Evolutionary conservation across 2,797 vertebrate genomes (phyloP), one percentile per base, ranked within the genome.

Genomic region (Erethizon dorsatum): DNA sequence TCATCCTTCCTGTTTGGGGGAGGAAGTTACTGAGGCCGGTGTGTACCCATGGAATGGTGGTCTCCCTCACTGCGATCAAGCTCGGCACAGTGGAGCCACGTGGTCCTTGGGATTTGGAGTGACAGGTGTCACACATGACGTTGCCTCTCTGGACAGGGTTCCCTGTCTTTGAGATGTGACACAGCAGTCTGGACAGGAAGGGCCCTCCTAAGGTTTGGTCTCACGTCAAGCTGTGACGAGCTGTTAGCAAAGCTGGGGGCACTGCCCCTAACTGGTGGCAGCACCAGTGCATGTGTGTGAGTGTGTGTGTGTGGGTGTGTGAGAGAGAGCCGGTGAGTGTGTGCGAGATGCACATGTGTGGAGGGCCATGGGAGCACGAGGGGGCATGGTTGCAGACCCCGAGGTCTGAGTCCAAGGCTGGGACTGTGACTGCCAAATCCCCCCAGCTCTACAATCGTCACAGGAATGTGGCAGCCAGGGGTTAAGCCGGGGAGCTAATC

Each of bases 401-500:
- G 83, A 65, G 87, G 61, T 22, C 88, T 26, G 79, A 54, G 79
- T 79, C 77, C 47, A 33, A 26, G 73, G 54, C 87, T 63, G 77
- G 83, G 85, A 31, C 13, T 0, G 52, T 33, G 57, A 26, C 73
- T 0, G 31, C 71, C 5, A 50, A 24, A 4, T 20, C 78, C 13
- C 78, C 33, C 89, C 57, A 13, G 92, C 86, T 37, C 57, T 1
- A 14, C 79, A 57, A 1, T 52, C 18, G 88, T 94, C 94, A 92
- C 24, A 61, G 85, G 94, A 77, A 82, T 33, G 94, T 71, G 95
- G 92, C 89, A 5, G 63, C 78, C 2, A 0, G 77, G 77, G 85
- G 77, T 26, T 82, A 91, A 93, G 77, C 90, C 1, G 41, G 47
- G 31, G 78, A 52, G 85, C 78, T 93, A 90, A 96, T 88, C 96